phyloP scores from a whole-genome alignment of 2,888 invertebrate genomes.

The Allacma fusca region DNA sequence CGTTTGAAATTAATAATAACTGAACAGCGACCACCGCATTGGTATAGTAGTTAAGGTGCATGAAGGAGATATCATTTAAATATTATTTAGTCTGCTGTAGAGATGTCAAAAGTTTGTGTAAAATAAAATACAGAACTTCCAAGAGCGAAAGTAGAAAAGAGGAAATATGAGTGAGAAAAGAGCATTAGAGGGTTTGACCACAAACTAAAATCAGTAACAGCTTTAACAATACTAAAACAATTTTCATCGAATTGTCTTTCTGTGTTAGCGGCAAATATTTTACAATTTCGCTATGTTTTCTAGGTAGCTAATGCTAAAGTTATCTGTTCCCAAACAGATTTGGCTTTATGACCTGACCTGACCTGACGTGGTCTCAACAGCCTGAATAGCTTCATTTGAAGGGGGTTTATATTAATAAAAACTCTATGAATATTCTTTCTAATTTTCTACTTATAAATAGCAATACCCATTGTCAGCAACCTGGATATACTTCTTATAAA shows the following conservation, averaged over 20 bases:
- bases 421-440: neutral
- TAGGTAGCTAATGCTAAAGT: neutral
- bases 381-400: neutral
- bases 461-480: slow-evolving; percentile 13
- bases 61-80: neutral
- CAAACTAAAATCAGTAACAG: neutral
- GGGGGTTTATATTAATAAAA: neutral
- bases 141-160: neutral
- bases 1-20: neutral
- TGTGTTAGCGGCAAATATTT: neutral
- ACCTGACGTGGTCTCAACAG: too few relatives aligned
- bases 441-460: slow-evolving; percentile 4
- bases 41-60: neutral
- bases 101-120: neutral
- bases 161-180: neutral
- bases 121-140: neutral
- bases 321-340: neutral
- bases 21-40: neutral
- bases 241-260: neutral
- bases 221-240: neutral
- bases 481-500: neutral
- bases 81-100: neutral
- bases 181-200: neutral
- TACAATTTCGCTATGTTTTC: neutral
- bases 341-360: too few relatives aligned